Evolutionary conservation across 2,113 vertebrate genomes (phyloP), one percentile per base, ranked within the genome.

Genomic region (Xiphophorus maculatus): DNA sequence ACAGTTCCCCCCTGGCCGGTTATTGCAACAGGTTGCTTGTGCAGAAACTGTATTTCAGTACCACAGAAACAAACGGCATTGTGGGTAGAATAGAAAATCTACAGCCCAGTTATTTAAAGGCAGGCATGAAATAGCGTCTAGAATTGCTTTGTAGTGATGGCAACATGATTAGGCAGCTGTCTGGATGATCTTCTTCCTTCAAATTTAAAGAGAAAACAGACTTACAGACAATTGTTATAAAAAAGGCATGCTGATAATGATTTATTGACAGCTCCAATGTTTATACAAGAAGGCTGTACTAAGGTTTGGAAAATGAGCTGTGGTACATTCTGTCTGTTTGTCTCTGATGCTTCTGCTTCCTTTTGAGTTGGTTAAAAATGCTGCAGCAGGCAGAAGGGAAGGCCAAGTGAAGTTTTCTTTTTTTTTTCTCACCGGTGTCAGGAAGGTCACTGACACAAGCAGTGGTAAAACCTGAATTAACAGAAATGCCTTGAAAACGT

Each of bases 391-490:
- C 69, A 63, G 71, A 72, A 58, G 66, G 60, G 67, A 71, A 80
- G 84, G 79, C 76, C 77, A 44, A 32, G n/a, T n/a, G 37, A 76
- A 54, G 79, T 62, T 72, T 58, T 27, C 71, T 88, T 30, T 33
- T 33, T 33, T 33, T 11, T 10, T 87, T 77, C 84, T 88, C 82
- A 74, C 81, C 63, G 68, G 64, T 80, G 89, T 80, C 85, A 90
- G 87, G 87, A 93, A 94, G 90, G 86, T 82, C 89, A 90, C 89
- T 86, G 83, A 87, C 87, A 88, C 78, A 87, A 88, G 89, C 84
- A 86, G 73, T 51, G 71, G 60, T 80, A 81, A 85, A 81, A 81
- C 79, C 80, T 84, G 8, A 35, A 61, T 32, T 30, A 17, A 30
- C n/a, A 7, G 51, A 66, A 54, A 44, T 71, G 58, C 71, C 62